Base-by-base conservation (phyloP, 1,140 invertebrate genomes). In the Dicyema japonicum region DNA sequence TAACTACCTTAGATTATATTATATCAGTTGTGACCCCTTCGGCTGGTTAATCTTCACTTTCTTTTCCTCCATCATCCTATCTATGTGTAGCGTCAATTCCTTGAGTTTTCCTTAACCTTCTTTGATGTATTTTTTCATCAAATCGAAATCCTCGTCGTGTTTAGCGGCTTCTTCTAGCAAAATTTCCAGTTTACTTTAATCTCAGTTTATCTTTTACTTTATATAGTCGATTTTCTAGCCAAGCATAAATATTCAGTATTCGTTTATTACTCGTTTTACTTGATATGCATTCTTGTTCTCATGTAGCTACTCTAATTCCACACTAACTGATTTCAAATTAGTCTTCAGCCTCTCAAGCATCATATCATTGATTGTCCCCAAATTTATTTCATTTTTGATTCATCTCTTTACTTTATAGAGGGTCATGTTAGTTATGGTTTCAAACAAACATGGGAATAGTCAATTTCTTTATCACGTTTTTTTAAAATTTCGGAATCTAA, bases 201-300 rank as follows among this genome's bases (percentile, higher is more conserved):
- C 46, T 47, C 47, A 49, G 34, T 53, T 51, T 45, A 53, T 47
- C 33, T 50, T 43, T 3, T 41, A 40, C 30, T 47, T 49, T 39
- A 49, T 40, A 33, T 45, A 40, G 28, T 51, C 47, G 12, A 51
- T 33, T 19, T 42, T 38, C 34, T 50, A 41, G n/a, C 38, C 46
- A 31, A 46, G 39, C 25, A 38, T 39, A 38, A 51, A 53, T n/a
- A 49, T 48, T 26, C 46, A 47, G 35, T 53, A 47, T 27, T n/a
- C n/a, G n/a, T 12, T 5, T 12, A 21, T 12, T 22, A 21, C n/a
- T n/a, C 6, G n/a, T 7, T 21, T 7, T 23, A 23, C 22, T 23
- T 23, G 11, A 23, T 4, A 5, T n/a, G 22, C 11, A 12, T n/a
- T 4, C 11, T 23, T 23, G 5, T n/a, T n/a, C 26, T 27, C 18